Evolutionary conservation across 2,888 invertebrate genomes (phyloP).

Genomic region (Meliscaeva auricollis): DNA sequence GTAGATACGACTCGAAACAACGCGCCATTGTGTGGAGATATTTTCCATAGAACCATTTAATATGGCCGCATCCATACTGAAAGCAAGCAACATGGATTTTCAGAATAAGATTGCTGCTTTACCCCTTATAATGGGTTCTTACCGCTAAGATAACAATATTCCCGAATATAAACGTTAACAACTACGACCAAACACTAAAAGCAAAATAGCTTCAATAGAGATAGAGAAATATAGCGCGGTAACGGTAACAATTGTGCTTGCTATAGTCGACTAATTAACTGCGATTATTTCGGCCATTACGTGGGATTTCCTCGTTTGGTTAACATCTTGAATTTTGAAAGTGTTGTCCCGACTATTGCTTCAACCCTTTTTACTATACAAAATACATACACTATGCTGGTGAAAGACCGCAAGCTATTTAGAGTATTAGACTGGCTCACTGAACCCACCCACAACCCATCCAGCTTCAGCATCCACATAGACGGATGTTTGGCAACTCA

Average conservation of each 20-base stretch:
- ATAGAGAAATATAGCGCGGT: constrained; percentile 24
- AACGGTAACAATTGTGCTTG: constrained; percentile 55
- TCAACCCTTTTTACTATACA: constrained; percentile 49
- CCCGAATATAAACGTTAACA: constrained; percentile 74
- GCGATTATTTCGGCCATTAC: constrained; percentile 84
- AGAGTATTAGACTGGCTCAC: constrained; percentile 60
- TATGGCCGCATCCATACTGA: constrained; percentile 56
- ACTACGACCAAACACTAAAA: constrained; percentile 66
- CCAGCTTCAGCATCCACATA: too few relatives aligned
- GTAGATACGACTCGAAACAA: background rate
- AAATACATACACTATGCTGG: constrained; percentile 50
- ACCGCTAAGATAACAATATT: constrained; percentile 75
- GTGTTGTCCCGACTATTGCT: constrained; percentile 53
- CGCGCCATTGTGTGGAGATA: constrained; percentile 32
- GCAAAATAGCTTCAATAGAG: constrained; percentile 42
- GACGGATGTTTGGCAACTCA: constrained; percentile 20
- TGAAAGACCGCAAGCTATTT: constrained; percentile 72
- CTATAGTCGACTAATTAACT: constrained; percentile 83
- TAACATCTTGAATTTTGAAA: constrained; percentile 75
- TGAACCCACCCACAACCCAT: constrained; percentile 10
- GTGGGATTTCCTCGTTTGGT: constrained; percentile 83
- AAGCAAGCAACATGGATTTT: constrained; percentile 42
- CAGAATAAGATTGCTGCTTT: constrained; percentile 48
- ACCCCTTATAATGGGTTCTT: constrained; percentile 72
- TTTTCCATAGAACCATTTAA: constrained; percentile 53